Percentiles rank a stretch among this genome's conserved stretches.
These are phyloP conservation scores for Siniperca scherzeri DNA, from an alignment of 2,797 vertebrate genomes.

Conservation along the genomic window DNA sequence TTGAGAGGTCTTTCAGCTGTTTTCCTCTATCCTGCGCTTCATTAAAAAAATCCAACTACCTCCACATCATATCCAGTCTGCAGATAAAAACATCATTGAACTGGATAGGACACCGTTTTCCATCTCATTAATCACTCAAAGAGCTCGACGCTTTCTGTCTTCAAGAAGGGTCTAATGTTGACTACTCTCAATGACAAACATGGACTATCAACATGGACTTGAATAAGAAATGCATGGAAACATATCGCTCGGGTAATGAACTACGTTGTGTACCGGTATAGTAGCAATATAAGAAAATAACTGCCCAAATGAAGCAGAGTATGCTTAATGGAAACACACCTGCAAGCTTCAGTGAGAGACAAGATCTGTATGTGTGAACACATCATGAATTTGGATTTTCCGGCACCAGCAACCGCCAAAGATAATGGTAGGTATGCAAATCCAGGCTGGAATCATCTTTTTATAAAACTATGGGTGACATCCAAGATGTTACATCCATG, in stretches of 20 bases:
- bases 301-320: not conserved
- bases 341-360: not conserved
- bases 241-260: not conserved
- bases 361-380: not conserved
- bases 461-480: not conserved
- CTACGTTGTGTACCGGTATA: fast-evolving
- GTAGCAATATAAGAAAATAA: not conserved
- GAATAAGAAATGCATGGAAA: not conserved
- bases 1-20: not conserved
- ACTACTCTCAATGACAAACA: not conserved
- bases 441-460: not conserved
- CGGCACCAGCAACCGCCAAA: not conserved
- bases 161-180: not conserved
- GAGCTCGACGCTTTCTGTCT: not conserved
- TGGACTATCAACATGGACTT: too few species aligned
- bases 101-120: not conserved
- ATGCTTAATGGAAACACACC: not conserved
- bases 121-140: not conserved
- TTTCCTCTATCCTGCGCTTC: not conserved
- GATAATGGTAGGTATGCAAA: not conserved
- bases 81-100: not conserved
- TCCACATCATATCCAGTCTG: not conserved
- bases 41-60: not conserved
- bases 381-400: not conserved
- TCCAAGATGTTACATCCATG: not conserved